Base-by-base conservation (phyloP, 2,113 vertebrate genomes). In the Tragelaphus strepsiceros region DNA sequence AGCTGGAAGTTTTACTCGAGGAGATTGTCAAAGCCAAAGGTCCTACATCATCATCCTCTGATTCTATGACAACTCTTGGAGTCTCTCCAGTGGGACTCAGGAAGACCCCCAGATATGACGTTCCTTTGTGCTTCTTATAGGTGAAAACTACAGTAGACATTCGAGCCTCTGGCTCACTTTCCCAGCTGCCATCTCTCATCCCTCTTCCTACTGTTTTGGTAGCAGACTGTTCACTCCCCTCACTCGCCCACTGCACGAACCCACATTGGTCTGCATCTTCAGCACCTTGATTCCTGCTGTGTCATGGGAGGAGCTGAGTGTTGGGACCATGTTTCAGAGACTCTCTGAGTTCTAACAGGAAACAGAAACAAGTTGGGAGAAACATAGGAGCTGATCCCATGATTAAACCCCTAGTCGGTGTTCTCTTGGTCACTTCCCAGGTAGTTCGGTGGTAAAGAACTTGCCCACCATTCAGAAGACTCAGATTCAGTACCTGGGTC, bases 181-280 rank as follows among this genome's bases (percentile, higher is more conserved):
- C 67, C 58, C 43, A 32, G 7, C 17, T 32, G 2, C 12, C 3
- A 4, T 15, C 53, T 19, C 4, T 1, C 26, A 0, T 16, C 59
- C 61, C 54, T 94, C 43, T 64, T 87, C 46, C 46, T 82, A 54
- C 59, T 77, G 35, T 11, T 0, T n/a, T 13, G 54, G 54, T 21
- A 53, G 15, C 46, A 17, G 26, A 59, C 9, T 58, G 1, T 49
- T 62, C 30, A 5, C 43, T 86, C 10, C 35, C 53, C 13, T 21
- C 1, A 4, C 11, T 19, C 10, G 2, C 43, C 43, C n/a, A 16
- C 74, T 30, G 2, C 10, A 1, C 11, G 8, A 80, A n/a, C 43
- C 43, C 22, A 19, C n/a, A 7, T 59, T 43, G 46, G 22, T 53
- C 15, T 2, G 56, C 22, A 9, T 28, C 32, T n/a, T 58, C 49